phyloP scores from a whole-genome alignment of 2,113 vertebrate species.

The Eulacestoma nigropectus region DNA sequence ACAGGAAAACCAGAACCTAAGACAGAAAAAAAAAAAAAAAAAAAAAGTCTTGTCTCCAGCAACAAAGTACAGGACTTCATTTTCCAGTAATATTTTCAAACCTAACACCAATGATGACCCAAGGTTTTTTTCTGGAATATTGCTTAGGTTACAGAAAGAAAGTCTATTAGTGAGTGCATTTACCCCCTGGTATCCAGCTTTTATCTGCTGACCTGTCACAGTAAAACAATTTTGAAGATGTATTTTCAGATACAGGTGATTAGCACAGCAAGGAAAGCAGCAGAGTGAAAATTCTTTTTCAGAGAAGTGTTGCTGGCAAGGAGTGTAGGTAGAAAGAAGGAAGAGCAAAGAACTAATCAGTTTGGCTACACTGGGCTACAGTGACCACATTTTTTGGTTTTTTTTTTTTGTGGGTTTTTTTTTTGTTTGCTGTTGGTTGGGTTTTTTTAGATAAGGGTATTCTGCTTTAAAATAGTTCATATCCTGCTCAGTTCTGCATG shows the following conservation, averaged over 20 bases:
- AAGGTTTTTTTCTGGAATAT: neutral
- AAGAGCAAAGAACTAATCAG: neutral
- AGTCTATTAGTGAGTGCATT: constrained; percentile 54
- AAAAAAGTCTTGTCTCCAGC: constrained; percentile 7
- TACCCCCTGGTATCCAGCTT: constrained; percentile 56
- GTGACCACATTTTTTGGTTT: neutral
- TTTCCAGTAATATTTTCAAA: constrained; percentile 39
- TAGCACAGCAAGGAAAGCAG: constrained; percentile 54
- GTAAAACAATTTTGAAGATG: constrained; percentile 61
- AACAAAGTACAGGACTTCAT: constrained; percentile 30
- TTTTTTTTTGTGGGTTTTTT: neutral
- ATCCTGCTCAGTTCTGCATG: neutral
- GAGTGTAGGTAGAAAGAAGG: neutral
- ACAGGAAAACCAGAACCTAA: neutral
- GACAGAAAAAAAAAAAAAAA: neutral
- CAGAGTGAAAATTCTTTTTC: constrained; percentile 39
- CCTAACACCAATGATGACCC: constrained; percentile 44
- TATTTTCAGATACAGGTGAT: constrained; percentile 63
- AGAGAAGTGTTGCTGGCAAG: neutral
- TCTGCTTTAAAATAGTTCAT: neutral
- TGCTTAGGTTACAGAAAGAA: constrained; percentile 35
- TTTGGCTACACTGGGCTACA: neutral
- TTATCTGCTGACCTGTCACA: constrained; percentile 61
- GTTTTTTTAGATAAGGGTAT: neutral
- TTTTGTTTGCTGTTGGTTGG: neutral